These are phyloP conservation scores for Montipora efflorescens DNA, from an alignment of 64 coral and sea anemone genomes.

Conservation along the genomic window DNA sequence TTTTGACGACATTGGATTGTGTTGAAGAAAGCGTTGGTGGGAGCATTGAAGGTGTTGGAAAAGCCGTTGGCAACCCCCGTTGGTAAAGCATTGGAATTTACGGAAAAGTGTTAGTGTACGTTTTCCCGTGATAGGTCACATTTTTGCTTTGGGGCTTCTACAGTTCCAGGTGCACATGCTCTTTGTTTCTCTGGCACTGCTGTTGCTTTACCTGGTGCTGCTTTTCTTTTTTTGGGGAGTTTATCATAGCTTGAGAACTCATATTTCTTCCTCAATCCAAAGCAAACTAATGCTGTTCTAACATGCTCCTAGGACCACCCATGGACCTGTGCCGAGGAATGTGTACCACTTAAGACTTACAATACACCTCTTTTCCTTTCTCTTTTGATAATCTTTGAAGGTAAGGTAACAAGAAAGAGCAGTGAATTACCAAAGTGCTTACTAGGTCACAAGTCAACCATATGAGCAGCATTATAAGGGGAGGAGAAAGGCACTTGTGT, in stretches of 20 bases:
- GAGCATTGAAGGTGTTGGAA: too few relatives aligned
- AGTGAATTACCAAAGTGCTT: neutral
- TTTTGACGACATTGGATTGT: too few relatives aligned
- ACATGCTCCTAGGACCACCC: neutral
- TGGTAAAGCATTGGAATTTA: too few relatives aligned
- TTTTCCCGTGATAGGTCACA: neutral
- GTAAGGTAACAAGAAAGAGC: neutral
- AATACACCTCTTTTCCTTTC: neutral
- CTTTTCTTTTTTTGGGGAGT: neutral
- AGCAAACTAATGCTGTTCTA: neutral
- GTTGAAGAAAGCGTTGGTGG: too few relatives aligned
- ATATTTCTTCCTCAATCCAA: neutral
- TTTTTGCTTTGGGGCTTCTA: neutral
- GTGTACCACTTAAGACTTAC: neutral
- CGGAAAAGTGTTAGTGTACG: too few relatives aligned
- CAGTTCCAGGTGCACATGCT: neutral
- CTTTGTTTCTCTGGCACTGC: neutral
- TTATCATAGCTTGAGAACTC: neutral
- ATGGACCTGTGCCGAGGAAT: slow-evolving; percentile 6
- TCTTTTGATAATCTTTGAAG: neutral
- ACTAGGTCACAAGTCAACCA: too few relatives aligned
- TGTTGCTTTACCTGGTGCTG: neutral
- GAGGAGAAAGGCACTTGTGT: too few relatives aligned
- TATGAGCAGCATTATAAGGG: too few relatives aligned
- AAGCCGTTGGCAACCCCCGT: too few relatives aligned